A percentile compares a stretch with the other conserved stretches of the same genome.
These are phyloP conservation scores for Pelobates cultripes DNA, from an alignment of 2,797 vertebrate genomes.

Conservation along the genomic window DNA sequence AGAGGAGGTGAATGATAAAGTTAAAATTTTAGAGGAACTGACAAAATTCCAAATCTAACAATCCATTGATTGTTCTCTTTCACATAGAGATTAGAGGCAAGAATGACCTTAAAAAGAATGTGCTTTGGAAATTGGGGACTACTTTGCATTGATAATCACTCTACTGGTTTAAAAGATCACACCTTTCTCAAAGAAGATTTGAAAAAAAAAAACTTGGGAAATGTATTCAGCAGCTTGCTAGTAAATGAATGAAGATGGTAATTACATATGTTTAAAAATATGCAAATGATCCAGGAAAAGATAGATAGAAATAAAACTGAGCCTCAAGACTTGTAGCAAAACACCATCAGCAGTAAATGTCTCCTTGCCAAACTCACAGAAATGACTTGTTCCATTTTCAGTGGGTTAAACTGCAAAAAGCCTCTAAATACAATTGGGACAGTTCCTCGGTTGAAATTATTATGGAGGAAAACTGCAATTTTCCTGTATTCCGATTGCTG, in stretches of 20 bases:
- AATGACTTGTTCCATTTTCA: background rate
- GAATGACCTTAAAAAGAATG: conserved; percentile 43
- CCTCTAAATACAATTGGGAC: conserved; percentile 15
- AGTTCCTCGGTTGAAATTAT: too few relatives aligned
- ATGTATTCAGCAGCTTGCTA: conserved; percentile 30
- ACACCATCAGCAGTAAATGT: conserved; percentile 12
- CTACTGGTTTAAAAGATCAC: conserved; percentile 41
- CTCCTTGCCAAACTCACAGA: conserved; percentile 19
- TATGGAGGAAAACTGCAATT: too few relatives aligned
- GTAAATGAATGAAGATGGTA: conserved; percentile 50
- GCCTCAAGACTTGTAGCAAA: conserved; percentile 13
- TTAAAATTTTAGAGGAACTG: conserved; percentile 32
- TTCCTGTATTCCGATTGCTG: background rate
- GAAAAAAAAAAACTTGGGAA: conserved; percentile 17
- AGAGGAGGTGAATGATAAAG: conserved; percentile 35
- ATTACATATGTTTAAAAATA: conserved; percentile 36
- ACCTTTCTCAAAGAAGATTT: conserved; percentile 42
- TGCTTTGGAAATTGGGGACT: conserved; percentile 20
- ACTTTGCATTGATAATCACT: conserved; percentile 52
- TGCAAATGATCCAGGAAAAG: conserved; percentile 39
- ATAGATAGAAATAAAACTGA: conserved; percentile 26
- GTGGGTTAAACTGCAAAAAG: conserved; percentile 14
- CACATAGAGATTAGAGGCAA: conserved; percentile 49
- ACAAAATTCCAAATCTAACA: conserved; percentile 43
- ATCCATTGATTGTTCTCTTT: conserved; percentile 50